Conservation (phyloP, 64 coral and sea anemone species). For the Dendronephthya gigantea region DNA sequence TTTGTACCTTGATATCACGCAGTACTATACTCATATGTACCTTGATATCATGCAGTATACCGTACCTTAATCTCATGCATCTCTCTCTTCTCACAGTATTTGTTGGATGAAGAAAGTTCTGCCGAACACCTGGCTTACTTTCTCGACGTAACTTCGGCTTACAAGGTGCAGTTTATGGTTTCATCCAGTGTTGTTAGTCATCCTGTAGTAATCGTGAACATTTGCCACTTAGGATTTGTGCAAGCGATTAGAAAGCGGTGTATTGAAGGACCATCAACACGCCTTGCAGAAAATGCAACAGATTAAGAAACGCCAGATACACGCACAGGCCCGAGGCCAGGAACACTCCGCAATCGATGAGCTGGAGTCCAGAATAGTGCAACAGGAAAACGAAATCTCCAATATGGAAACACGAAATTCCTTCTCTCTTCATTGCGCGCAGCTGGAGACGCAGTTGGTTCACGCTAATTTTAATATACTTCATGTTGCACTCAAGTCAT, state of each 20-base stretch:
- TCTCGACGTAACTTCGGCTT: conserved; percentile 59
- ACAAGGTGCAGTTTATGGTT: conserved; percentile 39
- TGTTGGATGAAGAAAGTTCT: conserved; percentile 53
- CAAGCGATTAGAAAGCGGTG: conserved; percentile 88
- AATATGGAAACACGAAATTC: conserved; percentile 99
- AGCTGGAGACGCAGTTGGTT: conserved; percentile 80
- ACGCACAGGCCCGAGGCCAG: conserved; percentile 82
- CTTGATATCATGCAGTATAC: no score
- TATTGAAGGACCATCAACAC: conserved; percentile 93
- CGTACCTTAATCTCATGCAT: no score
- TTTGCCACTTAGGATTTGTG: conserved; percentile 98
- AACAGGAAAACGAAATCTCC: conserved; percentile 81
- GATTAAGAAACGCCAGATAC: conserved; percentile 94
- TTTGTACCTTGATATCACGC: no score
- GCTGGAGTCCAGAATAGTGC: conserved; percentile 82
- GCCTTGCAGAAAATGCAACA: conserved; percentile 97
- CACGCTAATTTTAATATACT: conserved; percentile 88
- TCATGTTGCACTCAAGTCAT: conserved; percentile 62
- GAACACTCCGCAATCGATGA: conserved; percentile 61
- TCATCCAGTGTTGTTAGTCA: no score
- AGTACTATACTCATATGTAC: no score
- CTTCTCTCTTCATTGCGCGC: conserved; percentile 85
- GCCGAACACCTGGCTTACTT: conserved; percentile 73
- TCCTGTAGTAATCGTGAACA: no score
- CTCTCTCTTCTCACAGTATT: conserved; percentile 34